A percentile compares a stretch with the other conserved stretches of the same genome.
Conservation (phyloP, 2,797 vertebrate genomes). For the Sebastes matsubarae region DNA sequence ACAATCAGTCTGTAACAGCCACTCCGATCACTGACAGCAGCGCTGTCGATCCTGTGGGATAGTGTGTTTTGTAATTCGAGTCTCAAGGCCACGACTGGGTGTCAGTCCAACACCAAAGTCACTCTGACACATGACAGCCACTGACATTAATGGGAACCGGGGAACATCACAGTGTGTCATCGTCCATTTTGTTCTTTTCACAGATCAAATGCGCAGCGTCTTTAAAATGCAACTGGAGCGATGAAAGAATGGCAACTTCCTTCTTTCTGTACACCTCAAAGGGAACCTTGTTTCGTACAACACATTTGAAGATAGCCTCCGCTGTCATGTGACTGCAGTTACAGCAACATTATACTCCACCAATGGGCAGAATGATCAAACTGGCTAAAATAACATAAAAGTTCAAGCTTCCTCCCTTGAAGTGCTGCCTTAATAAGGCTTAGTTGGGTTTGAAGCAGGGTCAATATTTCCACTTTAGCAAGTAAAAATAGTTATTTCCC, state of each 20-base stretch:
- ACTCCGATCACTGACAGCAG: conserved; percentile 43
- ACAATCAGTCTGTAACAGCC: conserved; percentile 43
- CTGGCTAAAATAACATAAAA: not conserved
- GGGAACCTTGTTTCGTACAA: not conserved
- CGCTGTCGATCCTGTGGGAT: conserved; percentile 37
- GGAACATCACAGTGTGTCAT: conserved; percentile 36
- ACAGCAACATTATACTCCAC: not conserved
- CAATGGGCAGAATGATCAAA: not conserved
- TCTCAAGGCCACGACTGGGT: conserved; percentile 37
- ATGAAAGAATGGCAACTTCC: not conserved
- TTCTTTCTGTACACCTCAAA: not conserved
- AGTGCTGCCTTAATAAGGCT: not conserved
- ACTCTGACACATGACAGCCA: conserved; percentile 44
- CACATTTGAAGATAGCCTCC: not conserved
- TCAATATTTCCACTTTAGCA: not conserved
- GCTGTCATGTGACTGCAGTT: not conserved
- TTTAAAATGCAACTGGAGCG: not conserved
- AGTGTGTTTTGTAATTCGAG: conserved; percentile 45
- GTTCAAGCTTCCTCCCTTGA: not conserved
- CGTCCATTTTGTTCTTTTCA: conserved; percentile 47
- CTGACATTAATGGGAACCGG: conserved; percentile 43
- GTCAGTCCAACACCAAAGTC: conserved; percentile 55
- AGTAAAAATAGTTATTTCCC: not conserved
- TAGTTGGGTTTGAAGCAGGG: not conserved
- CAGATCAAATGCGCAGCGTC: not conserved